These are phyloP conservation scores for Blastomussa wellsi DNA, from an alignment of 92 coral and sea anemone genomes.

Conservation along the genomic window DNA sequence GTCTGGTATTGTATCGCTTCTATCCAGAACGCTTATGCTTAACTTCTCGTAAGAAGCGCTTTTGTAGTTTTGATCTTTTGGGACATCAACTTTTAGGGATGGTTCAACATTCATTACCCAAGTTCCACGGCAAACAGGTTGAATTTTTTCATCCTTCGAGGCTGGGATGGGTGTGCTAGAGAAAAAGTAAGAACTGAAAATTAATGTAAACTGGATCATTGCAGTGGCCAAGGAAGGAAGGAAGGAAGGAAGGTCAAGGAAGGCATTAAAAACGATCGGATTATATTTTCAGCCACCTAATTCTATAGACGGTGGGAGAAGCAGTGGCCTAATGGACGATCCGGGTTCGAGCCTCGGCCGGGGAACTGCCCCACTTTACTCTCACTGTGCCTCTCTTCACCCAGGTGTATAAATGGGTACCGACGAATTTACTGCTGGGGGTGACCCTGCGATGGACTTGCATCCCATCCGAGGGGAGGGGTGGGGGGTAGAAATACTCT, in stretches of 20 bases:
- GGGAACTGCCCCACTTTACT: too few species aligned
- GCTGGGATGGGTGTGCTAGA: conserved; percentile 17
- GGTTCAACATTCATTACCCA: conserved; percentile 28
- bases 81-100: neutral
- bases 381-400: too few species aligned
- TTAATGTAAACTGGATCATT: neutral
- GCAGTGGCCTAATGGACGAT: too few species aligned
- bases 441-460: too few species aligned
- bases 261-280: too few species aligned
- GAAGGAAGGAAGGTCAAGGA: neutral
- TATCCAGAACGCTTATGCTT: conserved; percentile 12
- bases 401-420: too few species aligned
- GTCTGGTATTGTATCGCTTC: neutral
- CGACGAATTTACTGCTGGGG: too few species aligned
- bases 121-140: conserved; percentile 17
- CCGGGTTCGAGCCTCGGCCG: too few species aligned
- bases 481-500: too few species aligned
- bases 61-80: neutral
- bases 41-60: conserved; percentile 9
- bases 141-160: conserved; percentile 13
- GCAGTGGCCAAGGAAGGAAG: neutral
- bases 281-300: too few species aligned
- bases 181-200: neutral
- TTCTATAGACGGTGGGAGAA: too few species aligned
- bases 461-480: too few species aligned